These are phyloP conservation scores for Lepus americanus DNA, from an alignment of 2,113 vertebrate genomes.

Conservation along the genomic window DNA sequence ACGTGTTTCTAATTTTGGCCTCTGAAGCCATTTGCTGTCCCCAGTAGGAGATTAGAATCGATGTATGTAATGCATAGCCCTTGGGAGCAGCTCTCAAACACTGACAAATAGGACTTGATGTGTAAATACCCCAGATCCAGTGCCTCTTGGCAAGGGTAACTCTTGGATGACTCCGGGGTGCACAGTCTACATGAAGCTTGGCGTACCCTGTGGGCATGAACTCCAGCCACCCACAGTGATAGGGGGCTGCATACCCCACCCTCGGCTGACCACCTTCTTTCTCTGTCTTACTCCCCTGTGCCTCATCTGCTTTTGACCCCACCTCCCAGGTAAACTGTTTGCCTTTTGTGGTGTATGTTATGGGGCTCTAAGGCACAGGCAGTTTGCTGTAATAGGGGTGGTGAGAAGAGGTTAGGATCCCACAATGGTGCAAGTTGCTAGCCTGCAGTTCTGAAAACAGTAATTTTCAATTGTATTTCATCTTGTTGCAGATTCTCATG, in stretches of 20 bases:
- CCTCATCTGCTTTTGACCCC: neutral
- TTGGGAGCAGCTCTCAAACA: neutral
- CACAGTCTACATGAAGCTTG: neutral
- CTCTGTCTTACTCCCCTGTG: accelerated
- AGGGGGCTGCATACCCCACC: neutral
- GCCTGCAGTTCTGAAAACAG: neutral
- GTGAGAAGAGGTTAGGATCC: neutral
- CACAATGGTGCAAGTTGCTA: neutral
- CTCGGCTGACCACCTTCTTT: neutral
- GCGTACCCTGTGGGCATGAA: neutral
- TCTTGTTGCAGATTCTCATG: neutral
- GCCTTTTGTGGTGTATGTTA: neutral
- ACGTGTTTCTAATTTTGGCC: neutral
- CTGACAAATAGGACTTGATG: neutral
- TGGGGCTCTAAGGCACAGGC: too few species aligned
- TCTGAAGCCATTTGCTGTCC: neutral
- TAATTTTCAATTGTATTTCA: neutral
- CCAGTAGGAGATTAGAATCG: neutral
- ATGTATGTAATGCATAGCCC: neutral
- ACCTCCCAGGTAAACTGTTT: neutral
- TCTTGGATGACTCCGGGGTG: neutral
- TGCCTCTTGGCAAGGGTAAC: neutral
- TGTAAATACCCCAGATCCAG: neutral
- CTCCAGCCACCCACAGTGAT: too few species aligned
- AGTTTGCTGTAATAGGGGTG: neutral